Evolutionary conservation across 2,888 invertebrate genomes (phyloP).

Genomic region (Drepanosiphum platanoidis): DNA sequence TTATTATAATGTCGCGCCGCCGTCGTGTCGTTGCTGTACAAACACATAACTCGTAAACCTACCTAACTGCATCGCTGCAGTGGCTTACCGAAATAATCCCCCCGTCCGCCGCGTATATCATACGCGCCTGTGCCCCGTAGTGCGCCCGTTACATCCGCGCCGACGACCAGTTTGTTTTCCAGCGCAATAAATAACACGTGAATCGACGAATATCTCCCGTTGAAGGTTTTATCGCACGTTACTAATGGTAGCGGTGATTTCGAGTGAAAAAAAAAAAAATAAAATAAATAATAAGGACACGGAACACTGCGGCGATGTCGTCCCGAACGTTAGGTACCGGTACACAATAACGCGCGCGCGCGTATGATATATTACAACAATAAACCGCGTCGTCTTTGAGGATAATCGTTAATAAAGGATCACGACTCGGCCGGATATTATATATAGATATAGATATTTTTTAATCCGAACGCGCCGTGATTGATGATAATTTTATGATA

Average conservation of each 20-base stretch:
- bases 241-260: neutral
- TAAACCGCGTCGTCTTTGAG: neutral
- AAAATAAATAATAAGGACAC: neutral
- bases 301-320: neutral
- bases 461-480: constrained; percentile 44
- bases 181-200: constrained; percentile 19
- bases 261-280: too few relatives aligned
- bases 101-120: too few relatives aligned
- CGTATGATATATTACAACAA: neutral
- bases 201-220: constrained; percentile 30
- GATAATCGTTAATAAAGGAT: constrained; percentile 59
- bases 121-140: too few relatives aligned
- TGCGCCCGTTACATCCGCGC: too few relatives aligned
- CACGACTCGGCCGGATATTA: constrained; percentile 38
- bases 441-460: neutral
- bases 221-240: constrained; percentile 39
- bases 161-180: neutral
- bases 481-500: constrained; percentile 61
- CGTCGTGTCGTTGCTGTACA: too few relatives aligned
- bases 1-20: neutral
- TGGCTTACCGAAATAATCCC: constrained; percentile 15
- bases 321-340: neutral
- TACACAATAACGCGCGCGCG: neutral
- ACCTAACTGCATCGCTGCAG: neutral
- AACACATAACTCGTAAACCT: too few relatives aligned